Conservation (phyloP, 2,797 vertebrate genomes). For the Borostomias antarcticus region DNA sequence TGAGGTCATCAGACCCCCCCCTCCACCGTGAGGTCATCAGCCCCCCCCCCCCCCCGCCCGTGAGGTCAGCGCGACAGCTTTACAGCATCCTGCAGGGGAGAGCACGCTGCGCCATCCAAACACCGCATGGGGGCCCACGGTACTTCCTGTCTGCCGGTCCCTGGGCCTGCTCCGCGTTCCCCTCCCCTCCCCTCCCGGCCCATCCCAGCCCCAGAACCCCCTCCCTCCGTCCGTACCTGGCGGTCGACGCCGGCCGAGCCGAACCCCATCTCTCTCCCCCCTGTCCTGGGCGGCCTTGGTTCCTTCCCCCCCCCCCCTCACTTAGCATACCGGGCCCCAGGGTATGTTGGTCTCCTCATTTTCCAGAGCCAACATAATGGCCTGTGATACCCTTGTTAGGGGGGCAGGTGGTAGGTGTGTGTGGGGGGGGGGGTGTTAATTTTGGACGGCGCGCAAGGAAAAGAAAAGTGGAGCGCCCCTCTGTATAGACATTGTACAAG, state of each 20-base stretch:
- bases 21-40: constrained; percentile 50
- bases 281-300: no score
- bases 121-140: constrained; percentile 43
- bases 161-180: constrained; percentile 46
- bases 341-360: constrained; percentile 60
- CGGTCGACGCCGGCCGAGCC: no score
- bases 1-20: no score
- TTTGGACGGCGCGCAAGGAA: constrained; percentile 77
- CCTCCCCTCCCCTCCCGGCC: constrained; percentile 20
- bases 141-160: constrained; percentile 51
- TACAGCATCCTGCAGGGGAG: constrained; percentile 48
- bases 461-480: constrained; percentile 70
- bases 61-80: constrained; percentile 52
- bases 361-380: constrained; percentile 63
- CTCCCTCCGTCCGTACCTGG: no score
- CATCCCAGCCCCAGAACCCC: neutral
- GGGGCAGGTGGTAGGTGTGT: constrained; percentile 25
- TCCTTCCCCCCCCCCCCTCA: constrained; percentile 38
- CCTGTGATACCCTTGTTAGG: constrained; percentile 62
- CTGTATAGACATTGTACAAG: constrained; percentile 64
- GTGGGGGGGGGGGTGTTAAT: constrained; percentile 66
- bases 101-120: constrained; percentile 28
- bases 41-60: constrained; percentile 35
- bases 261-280: neutral
- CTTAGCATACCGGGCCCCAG: constrained; percentile 62